These are phyloP conservation scores for Cliona cf. orientalis DNA, from an alignment of 37 sponge, comb jelly and placozoan genomes.

Conservation along the genomic window DNA sequence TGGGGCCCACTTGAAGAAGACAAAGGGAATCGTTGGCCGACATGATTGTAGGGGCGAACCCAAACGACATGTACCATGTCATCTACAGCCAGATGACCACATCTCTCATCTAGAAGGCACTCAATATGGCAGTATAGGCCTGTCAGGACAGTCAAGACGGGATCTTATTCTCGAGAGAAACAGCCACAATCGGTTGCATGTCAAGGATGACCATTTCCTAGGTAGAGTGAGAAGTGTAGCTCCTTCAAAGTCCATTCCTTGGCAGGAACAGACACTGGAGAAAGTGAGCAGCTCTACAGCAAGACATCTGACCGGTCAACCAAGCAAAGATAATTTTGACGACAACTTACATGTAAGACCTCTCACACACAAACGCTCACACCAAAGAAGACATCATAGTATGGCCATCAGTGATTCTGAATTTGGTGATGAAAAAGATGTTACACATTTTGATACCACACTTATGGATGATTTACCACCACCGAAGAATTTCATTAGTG, in stretches of 20 bases:
- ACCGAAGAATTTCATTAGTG: constrained; percentile 12
- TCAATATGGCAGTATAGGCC: no score
- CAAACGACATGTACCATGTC: constrained; percentile 43
- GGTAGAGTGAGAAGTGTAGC: background rate
- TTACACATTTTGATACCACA: no score
- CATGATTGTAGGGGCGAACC: constrained; percentile 33
- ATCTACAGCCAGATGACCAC: background rate
- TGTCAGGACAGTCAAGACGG: background rate
- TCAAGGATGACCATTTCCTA: no score
- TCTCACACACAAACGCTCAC: no score
- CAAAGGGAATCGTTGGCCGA: background rate
- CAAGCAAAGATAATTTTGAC: no score
- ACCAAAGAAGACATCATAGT: background rate
- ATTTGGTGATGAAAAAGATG: no score
- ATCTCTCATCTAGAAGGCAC: background rate
- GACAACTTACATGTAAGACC: no score
- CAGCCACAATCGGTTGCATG: no score
- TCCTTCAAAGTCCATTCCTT: constrained; percentile 1
- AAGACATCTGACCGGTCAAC: background rate
- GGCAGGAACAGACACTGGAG: constrained; percentile 41
- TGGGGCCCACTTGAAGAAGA: background rate
- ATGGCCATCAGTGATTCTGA: no score
- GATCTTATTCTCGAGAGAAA: no score
- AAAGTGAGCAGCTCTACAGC: constrained; percentile 48
- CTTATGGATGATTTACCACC: no score